Evolutionary conservation across 2,888 invertebrate species (phyloP).

Genomic region (Buathra laborator): DNA sequence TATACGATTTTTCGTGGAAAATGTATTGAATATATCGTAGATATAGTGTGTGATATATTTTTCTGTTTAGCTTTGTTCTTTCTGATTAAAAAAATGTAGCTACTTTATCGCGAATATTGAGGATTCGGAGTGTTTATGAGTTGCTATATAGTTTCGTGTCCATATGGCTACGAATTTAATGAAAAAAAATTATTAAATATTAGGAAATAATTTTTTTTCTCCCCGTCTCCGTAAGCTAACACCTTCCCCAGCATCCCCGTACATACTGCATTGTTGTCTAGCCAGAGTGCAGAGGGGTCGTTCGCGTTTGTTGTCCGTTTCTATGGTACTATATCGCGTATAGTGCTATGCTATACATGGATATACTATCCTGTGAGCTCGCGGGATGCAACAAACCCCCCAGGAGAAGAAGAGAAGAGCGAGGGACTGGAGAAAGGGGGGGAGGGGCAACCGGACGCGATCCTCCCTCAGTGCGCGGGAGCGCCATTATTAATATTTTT

Average conservation of each 20-base stretch:
- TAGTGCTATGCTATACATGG: slow-evolving; percentile 26
- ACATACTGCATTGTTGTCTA: slow-evolving; percentile 68
- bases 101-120: slow-evolving; percentile 1
- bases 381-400: slow-evolving; percentile 51
- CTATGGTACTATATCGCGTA: slow-evolving; percentile 47
- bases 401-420: slow-evolving; percentile 41
- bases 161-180: slow-evolving; percentile 30
- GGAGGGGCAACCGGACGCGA: slow-evolving; percentile 62
- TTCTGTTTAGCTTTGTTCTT: background rate
- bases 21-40: no score
- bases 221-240: slow-evolving; percentile 30
- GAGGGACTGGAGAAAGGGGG: slow-evolving; percentile 40
- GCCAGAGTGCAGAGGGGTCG: slow-evolving; percentile 54
- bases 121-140: background rate
- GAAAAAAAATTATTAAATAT: slow-evolving; percentile 57
- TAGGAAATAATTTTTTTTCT: slow-evolving; percentile 40
- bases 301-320: slow-evolving; percentile 66
- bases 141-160: background rate
- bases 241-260: slow-evolving; percentile 50
- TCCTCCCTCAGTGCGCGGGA: slow-evolving; percentile 57
- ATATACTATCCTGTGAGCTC: slow-evolving; percentile 41
- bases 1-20: no score
- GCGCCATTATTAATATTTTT: slow-evolving; percentile 82
- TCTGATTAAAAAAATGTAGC: background rate
- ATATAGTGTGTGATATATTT: no score